Base-by-base conservation (phyloP, 2,888 invertebrate genomes). In the Lycophotia porphyrea region DNA sequence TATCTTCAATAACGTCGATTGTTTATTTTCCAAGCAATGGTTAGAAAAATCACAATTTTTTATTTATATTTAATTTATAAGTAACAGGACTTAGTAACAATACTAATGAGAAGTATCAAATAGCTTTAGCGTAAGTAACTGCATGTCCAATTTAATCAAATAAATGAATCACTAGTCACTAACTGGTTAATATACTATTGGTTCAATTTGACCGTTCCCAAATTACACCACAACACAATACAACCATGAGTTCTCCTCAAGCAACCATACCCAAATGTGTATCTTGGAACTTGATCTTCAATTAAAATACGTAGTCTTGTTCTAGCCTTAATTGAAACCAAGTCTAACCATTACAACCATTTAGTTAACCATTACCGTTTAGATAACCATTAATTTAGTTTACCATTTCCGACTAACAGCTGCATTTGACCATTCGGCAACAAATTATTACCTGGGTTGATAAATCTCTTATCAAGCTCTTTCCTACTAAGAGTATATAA, bases 231-330 rank as follows among this genome's bases (percentile, higher is more conserved):
- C 58, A 58, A 58, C 18, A 18, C 31, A 58, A 31, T 58, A n/a
- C 34, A 70, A n/a, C 67, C n/a, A 67, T 70, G n/a, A 31, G 8
- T n/a, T 7, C 11, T 18, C 24, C 18, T 34, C 27, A 24, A 27
- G 27, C 9, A 47, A 71, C 21, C 27, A 47, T 69, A 36, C 24
- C 27, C 7, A 44, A 44, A 36, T 47, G 27, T 58, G 27, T 39
- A 24, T n/a, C n/a, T 70, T n/a, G 34, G 21, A 36, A 71, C 49
- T 49, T 39, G 47, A 49, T 71, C 39, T 2, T 39, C 44, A 71
- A 71, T 71, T 39, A 69, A 36, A 61, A 24, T 61, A 36, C 36
- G 9, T 15, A n/a, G 34, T 18, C 67, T 36, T 36, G 27, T 49
- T 2, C 31, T 49, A 47, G 47, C 5, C 15, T 47, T 49, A 69